Base-by-base conservation (phyloP, 2,888 invertebrate species). In the Orthosia incerta region DNA sequence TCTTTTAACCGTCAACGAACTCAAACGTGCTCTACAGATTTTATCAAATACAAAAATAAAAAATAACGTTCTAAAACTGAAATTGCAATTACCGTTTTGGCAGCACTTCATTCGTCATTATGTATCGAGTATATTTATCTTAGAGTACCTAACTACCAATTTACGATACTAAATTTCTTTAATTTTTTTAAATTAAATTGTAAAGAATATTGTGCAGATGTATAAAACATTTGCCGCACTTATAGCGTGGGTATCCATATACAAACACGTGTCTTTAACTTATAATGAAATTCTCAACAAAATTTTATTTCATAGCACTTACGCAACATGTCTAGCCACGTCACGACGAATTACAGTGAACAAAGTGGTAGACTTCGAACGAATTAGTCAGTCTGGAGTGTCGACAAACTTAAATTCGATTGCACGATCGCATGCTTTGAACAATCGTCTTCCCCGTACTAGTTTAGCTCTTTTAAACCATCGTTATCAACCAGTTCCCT, bases 381-480 rank as follows among this genome's bases (percentile, higher is more conserved):
- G 60, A 80, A 84, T 80, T 75, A 74, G 69, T 53, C 46, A 59
- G 71, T 69, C 55, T 69, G 46, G 57, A 70, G 68, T 72, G 60
- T 65, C 68, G 60, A 68, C 64, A 76, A 67, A 74, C 69, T 72
- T 69, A 59, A 71, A 61, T 69, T 55, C 71, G 77, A 74, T 77
- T 77, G 59, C 55, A 48, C 57, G 48, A 69, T 63, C 56, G 61
- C 71, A 65, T 60, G 63, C 45, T 46, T 53, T 56, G 74, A 48
- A 67, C 70, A 69, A 80, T 80, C 68, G 70, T 55, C 46, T 73
- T 68, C 53, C 16, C 59, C 45, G 65, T 67, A 69, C 70, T 72
- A 76, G 71, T 79, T 72, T 64, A 71, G 18, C 16, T 68, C 76
- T 55, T 46, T 12, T 48, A 39, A 62, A 63, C 39, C 20, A 62